Evolutionary conservation across 1,140 invertebrate genomes (phyloP), one percentile per base, ranked within the genome.

Genomic region (Ceratitis capitata): DNA sequence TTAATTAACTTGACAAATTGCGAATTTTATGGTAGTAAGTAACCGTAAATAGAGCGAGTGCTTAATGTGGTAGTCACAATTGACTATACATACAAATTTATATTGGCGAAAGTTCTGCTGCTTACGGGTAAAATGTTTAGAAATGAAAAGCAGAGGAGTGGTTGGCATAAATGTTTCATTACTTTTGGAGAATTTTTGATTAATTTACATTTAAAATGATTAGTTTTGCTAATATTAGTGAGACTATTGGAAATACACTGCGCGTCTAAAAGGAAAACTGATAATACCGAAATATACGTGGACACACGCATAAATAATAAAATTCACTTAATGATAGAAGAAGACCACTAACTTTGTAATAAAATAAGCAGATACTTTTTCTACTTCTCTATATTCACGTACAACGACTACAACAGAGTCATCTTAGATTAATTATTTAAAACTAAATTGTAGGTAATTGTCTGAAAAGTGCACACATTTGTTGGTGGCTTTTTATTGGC

Each of bases 1-100:
- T 74, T 78, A 47, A 78, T 78, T 78, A 78, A 78, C 39, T 23
- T n/a, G 69, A 45, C 39, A 45, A 78, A 78, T 78, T 26, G 39
- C 69, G 35, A 74, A 42, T 35, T 64, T 35, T 3, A 61, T 7
- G 5, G 56, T 26, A 26, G 29, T 23, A n/a, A n/a, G n/a, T n/a
- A 23, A 26, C 26, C 23, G 26, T 9, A 35, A 64, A 64, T 35
- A 14, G 32, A 23, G 32, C 32, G 16, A 10, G 4, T 56, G 19
- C 12, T 4, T 19, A 56, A 56, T 56, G 45, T n/a, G n/a, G n/a
- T n/a, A n/a, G n/a, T n/a, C n/a, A n/a, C n/a, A n/a, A n/a, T n/a
- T n/a, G n/a, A n/a, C n/a, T n/a, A n/a, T n/a, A n/a, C n/a, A n/a
- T n/a, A n/a, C n/a, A n/a, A n/a, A n/a, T 4, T 53, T 53, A 4